Percentiles rank a stretch among this genome's conserved stretches.
Conservation (phyloP, 1,140 invertebrate genomes). For the Drosophila suzukii region DNA sequence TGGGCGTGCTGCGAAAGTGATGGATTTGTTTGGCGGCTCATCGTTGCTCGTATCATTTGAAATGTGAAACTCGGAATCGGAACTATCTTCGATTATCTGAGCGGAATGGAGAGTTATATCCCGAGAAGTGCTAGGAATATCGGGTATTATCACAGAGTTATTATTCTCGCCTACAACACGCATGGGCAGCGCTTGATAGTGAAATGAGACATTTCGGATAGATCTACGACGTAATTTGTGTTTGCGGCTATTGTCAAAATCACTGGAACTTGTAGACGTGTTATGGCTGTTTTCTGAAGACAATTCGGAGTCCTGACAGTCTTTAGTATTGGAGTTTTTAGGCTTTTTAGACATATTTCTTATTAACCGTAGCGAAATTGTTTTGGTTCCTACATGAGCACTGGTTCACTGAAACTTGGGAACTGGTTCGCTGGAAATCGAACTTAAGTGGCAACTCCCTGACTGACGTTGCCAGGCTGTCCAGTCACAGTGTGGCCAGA, state of each 20-base stretch:
- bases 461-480: conserved; percentile 14
- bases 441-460: background rate
- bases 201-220: conserved; percentile 19
- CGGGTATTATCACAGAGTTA: background rate
- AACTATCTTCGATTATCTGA: conserved; percentile 55
- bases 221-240: conserved; percentile 45
- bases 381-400: conserved; percentile 30
- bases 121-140: conserved; percentile 19
- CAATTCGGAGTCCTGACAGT: background rate
- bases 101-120: conserved; percentile 44
- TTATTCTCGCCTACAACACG: conserved; percentile 18
- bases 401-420: background rate
- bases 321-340: background rate
- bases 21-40: conserved; percentile 24
- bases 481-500: conserved; percentile 41
- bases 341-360: conserved; percentile 39
- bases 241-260: conserved; percentile 40
- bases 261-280: conserved; percentile 31
- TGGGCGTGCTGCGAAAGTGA: conserved; percentile 36
- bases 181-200: conserved; percentile 55
- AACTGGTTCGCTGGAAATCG: background rate
- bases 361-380: conserved; percentile 20
- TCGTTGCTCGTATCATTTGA: conserved; percentile 67
- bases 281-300: background rate
- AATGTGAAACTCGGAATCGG: conserved; percentile 61